A percentile compares a stretch with the other conserved stretches of the same genome.
Conservation (phyloP, 2,113 vertebrate genomes). For the Maylandia zebra region DNA sequence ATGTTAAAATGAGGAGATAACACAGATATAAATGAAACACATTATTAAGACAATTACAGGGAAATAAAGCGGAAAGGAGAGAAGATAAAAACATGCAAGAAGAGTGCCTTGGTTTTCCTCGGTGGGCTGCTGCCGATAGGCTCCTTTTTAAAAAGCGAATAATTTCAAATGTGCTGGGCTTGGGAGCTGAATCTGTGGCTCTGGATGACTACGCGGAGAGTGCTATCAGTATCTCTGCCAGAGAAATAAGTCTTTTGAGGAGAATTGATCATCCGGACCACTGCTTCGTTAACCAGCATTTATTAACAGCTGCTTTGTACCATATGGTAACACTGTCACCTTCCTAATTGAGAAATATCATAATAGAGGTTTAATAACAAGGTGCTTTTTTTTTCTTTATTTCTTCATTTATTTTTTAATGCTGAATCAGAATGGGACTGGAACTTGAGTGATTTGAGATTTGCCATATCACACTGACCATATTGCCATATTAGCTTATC, state of each 20-base stretch:
- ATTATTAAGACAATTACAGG: conserved; percentile 19
- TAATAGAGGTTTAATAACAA: background rate
- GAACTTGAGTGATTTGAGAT: background rate
- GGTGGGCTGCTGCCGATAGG: background rate
- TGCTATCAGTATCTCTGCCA: background rate
- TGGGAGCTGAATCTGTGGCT: background rate
- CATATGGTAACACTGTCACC: background rate
- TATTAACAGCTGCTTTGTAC: background rate
- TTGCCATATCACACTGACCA: background rate
- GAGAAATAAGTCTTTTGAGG: background rate
- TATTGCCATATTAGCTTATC: background rate
- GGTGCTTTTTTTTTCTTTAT: background rate
- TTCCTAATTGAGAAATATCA: background rate
- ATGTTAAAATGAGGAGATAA: background rate
- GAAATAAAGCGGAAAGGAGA: background rate
- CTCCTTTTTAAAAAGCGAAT: background rate
- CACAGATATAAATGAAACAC: conserved; percentile 1
- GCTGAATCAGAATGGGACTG: background rate
- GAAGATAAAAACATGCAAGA: background rate
- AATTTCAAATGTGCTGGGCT: background rate
- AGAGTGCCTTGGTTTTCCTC: background rate
- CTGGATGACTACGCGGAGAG: background rate
- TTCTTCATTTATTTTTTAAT: background rate
- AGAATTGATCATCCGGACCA: background rate
- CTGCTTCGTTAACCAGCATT: background rate